A percentile compares a stretch with the other conserved stretches of the same genome.
These are phyloP conservation scores for Setophaga coronata DNA, from an alignment of 2,113 vertebrate genomes.

Conservation along the genomic window DNA sequence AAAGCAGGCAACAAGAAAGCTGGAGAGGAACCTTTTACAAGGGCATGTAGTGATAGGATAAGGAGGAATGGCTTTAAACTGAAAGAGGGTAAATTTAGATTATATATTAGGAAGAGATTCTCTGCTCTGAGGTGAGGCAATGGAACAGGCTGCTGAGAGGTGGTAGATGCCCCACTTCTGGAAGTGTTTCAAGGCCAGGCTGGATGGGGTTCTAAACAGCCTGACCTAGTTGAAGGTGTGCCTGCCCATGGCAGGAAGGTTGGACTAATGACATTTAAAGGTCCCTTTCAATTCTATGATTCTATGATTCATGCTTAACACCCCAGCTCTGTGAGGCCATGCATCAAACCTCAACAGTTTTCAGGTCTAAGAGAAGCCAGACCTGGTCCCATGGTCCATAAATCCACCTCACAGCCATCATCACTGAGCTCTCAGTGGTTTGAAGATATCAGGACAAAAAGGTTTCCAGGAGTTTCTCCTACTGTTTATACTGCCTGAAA, in stretches of 20 bases:
- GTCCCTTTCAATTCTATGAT: not conserved
- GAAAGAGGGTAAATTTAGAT: not conserved
- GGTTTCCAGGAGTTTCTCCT: not conserved
- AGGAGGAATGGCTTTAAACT: not conserved
- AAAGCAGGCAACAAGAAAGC: not conserved
- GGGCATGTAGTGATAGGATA: not conserved
- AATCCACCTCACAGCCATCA: not conserved
- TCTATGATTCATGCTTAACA: not conserved
- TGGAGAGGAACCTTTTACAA: not conserved
- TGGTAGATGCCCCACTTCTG: not conserved
- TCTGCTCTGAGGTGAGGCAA: not conserved
- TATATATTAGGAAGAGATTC: not conserved
- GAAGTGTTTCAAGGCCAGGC: not conserved
- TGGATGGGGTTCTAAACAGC: not conserved
- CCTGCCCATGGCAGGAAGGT: not conserved
- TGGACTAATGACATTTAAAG: not conserved
- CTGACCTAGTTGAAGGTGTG: not conserved
- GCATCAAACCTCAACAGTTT: not conserved
- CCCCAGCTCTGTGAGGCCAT: not conserved
- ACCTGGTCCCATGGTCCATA: not conserved
- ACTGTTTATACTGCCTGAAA: not conserved
- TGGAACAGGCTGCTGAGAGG: not conserved
- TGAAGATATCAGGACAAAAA: not conserved
- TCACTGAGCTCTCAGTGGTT: not conserved
- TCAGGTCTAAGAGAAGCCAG: not conserved